Percentiles rank a stretch among this genome's conserved stretches.
Conservation (phyloP, 2,113 vertebrate genomes). For the Butastur rufipennis region DNA sequence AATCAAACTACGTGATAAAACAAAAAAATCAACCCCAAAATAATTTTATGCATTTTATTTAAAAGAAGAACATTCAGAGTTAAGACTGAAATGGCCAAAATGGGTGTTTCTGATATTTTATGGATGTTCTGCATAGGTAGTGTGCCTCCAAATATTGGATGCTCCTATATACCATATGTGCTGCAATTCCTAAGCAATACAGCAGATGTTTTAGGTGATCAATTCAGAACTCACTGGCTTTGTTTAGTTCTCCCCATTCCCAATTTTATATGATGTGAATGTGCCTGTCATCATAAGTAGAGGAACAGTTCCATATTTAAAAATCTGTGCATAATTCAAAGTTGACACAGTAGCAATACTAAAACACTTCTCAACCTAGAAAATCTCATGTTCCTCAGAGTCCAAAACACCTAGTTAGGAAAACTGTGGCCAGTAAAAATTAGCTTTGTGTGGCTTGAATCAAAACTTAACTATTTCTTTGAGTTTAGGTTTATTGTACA, state of each 20-base stretch:
- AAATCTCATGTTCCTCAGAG: not conserved
- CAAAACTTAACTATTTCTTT: conserved; percentile 1
- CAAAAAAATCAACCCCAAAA: not conserved
- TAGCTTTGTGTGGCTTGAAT: conserved; percentile 18
- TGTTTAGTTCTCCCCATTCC: conserved; percentile 59
- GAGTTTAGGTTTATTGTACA: not conserved
- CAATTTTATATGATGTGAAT: conserved; percentile 65
- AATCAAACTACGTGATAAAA: not conserved
- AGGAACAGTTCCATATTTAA: conserved; percentile 47
- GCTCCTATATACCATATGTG: conserved; percentile 56
- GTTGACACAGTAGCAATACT: conserved; percentile 25
- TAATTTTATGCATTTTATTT: not conserved
- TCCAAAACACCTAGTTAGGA: not conserved
- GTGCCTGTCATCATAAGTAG: conserved; percentile 59
- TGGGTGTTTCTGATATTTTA: conserved; percentile 47
- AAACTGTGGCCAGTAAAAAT: not conserved
- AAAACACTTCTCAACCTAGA: not conserved
- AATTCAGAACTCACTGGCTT: conserved; percentile 60
- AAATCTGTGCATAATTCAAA: conserved; percentile 45
- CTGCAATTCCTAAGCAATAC: conserved; percentile 62
- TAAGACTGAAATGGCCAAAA: conserved; percentile 24
- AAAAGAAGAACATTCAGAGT: conserved; percentile 5
- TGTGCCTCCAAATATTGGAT: conserved; percentile 59
- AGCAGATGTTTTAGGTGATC: conserved; percentile 71
- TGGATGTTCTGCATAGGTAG: conserved; percentile 56